These are phyloP conservation scores for Troides aeacus DNA, from an alignment of 2,888 invertebrate genomes.

Conservation along the genomic window DNA sequence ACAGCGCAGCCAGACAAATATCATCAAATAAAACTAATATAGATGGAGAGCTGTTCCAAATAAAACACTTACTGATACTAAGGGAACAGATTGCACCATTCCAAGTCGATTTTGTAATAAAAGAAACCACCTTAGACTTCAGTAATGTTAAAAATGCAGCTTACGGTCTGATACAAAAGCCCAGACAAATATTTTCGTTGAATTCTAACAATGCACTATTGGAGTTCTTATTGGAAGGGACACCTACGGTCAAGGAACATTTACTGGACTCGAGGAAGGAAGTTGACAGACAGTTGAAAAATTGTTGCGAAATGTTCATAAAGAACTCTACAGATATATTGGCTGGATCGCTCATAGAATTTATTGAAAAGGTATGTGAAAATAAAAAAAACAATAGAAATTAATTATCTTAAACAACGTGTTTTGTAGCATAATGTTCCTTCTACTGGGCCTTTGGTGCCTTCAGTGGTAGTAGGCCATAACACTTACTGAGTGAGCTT, in stretches of 20 bases:
- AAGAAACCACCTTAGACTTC: conserved; percentile 96
- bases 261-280: conserved; percentile 96
- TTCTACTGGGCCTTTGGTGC: too few relatives aligned
- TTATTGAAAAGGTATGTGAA: conserved; percentile 85
- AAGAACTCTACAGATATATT: conserved; percentile 87
- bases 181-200: conserved; percentile 91
- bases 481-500: too few relatives aligned
- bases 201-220: conserved; percentile 94
- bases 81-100: conserved; percentile 99
- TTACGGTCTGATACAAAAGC: conserved; percentile 85
- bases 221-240: conserved; percentile 95
- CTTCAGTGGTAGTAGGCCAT: too few relatives aligned
- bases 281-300: conserved; percentile 95
- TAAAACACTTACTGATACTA: conserved; percentile 97
- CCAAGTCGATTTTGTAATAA: conserved; percentile 95
- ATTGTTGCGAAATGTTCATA: conserved; percentile 93
- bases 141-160: conserved; percentile 94
- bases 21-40: conserved; percentile 86
- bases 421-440: too few relatives aligned
- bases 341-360: conserved; percentile 85
- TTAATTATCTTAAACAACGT: too few relatives aligned
- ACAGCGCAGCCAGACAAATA: conserved; percentile 89
- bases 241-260: conserved; percentile 95
- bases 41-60: conserved; percentile 98
- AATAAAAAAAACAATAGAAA: neutral